Base-by-base conservation (phyloP, 2,888 invertebrate species). In the Stratiomys singularior region DNA sequence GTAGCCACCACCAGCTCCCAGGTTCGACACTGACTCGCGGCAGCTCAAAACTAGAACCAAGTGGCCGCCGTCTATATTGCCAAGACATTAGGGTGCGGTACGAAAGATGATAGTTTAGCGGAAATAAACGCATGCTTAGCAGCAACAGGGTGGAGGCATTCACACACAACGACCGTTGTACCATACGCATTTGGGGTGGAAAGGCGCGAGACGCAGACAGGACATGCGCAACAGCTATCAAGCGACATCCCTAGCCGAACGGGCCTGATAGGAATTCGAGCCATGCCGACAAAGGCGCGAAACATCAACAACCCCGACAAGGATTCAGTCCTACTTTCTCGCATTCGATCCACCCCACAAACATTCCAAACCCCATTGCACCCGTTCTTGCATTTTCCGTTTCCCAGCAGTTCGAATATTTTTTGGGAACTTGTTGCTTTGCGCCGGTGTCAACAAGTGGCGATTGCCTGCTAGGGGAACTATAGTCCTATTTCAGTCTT, bases 251-350 rank as follows among this genome's bases (percentile, higher is more conserved):
- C 47, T 44, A 69, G 0, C 69, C 69, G 46, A 47, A 47, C 46
- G 18, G 25, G n/a, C 28, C 69, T n/a, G 46, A 69, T n/a, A 30
- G 64, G 15, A 64, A 64, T 64, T 64, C 64, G 64, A 64, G 27
- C 46, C 25, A 28, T 72, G 52, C 28, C 72, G 72, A 56, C 56
- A 56, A 72, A 56, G 72, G 72, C 58, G 72, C 58, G 72, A 72
- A 74, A 74, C 76, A 78, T 69, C 66, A 76, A 64, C 56, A 79
- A 78, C 77, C 60, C 71, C 60, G 52, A 79, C 76, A 76, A 78
- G 80, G 79, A 79, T 79, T 77, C 78, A 69, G 74, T 80, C 79
- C 60, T 25, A 60, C 15, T 52, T 52, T 52, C 15, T 60, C 60
- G 15, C 60, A 60, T 25, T 46, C 67, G 46, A 67, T 21, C 21